A percentile compares a stretch with the other conserved stretches of the same genome.
These are phyloP conservation scores for Cheiracanthium punctorium DNA, from an alignment of 2,888 invertebrate genomes.

Conservation along the genomic window DNA sequence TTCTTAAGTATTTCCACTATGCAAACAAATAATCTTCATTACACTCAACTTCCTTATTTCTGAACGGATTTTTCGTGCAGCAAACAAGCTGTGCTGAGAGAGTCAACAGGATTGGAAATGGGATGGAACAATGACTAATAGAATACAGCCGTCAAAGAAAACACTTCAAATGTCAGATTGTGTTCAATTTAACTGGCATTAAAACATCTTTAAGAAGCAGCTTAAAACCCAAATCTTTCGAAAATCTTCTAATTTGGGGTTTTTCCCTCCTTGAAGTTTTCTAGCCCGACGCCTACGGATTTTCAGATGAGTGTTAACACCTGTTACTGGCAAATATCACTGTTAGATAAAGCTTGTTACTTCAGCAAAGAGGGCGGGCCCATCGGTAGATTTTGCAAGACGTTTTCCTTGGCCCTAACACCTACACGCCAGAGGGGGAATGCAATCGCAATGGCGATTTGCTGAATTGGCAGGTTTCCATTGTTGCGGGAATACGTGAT, in stretches of 20 bases:
- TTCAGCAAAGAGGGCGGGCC: slow-evolving; percentile 36
- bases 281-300: slow-evolving; percentile 29
- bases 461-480: no score
- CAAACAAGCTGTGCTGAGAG: neutral
- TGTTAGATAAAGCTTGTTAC: slow-evolving; percentile 26
- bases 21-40: no score
- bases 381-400: slow-evolving; percentile 21
- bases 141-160: neutral
- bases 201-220: neutral
- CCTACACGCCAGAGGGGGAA: no score
- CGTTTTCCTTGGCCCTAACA: slow-evolving; percentile 17
- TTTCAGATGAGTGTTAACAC: slow-evolving; percentile 58
- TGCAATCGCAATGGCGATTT: no score
- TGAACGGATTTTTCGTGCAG: neutral
- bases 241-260: neutral
- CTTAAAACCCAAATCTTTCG: neutral
- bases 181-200: neutral
- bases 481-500: no score
- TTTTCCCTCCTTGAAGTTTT: slow-evolving; percentile 27
- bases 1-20: no score
- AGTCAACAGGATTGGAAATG: neutral
- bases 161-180: neutral
- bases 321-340: slow-evolving; percentile 45
- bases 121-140: neutral
- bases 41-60: no score